A percentile compares a stretch with the other conserved stretches of the same genome.
Evolutionary conservation across 2,113 vertebrate species (phyloP).

Genomic region (Stigmatopora argus): DNA sequence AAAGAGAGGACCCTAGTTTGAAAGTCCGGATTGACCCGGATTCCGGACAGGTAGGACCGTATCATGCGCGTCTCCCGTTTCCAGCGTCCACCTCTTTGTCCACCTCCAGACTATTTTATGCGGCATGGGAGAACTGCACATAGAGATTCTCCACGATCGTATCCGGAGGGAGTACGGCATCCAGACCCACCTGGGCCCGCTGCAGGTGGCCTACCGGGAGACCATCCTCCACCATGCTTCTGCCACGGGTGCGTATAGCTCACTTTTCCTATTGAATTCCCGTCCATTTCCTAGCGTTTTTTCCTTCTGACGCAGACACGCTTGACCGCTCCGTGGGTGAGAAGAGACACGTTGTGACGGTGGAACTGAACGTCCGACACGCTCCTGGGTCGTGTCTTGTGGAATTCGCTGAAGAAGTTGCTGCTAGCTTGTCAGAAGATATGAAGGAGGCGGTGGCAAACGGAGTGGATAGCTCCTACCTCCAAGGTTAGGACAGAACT

Average conservation of each 20-base stretch:
- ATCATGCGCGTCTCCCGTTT: neutral
- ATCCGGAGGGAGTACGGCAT: conserved; percentile 90
- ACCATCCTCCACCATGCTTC: conserved; percentile 75
- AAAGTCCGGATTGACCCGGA: conserved; percentile 70
- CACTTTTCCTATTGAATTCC: neutral
- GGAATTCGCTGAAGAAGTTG: conserved; percentile 48
- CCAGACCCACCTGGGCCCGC: conserved; percentile 86
- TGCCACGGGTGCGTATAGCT: conserved; percentile 68
- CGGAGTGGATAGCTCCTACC: conserved; percentile 76
- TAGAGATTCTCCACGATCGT: conserved; percentile 92
- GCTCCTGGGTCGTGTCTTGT: conserved; percentile 47
- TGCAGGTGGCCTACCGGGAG: conserved; percentile 93
- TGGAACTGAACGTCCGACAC: conserved; percentile 66
- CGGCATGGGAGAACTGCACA: conserved; percentile 98
- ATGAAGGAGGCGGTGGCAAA: conserved; percentile 77
- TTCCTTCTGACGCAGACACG: conserved; percentile 65
- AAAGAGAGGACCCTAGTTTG: conserved; percentile 90
- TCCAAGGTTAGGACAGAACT: conserved; percentile 75
- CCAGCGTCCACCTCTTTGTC: neutral
- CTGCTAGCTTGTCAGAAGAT: conserved; percentile 58
- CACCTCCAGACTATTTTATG: conserved; percentile 82
- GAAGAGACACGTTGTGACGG: conserved; percentile 76
- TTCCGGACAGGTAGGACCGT: conserved; percentile 66
- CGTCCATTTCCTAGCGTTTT: neutral
- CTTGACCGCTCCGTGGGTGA: conserved; percentile 85